These are phyloP conservation scores for Chymomyza costata DNA, from an alignment of 1,140 invertebrate genomes.

Conservation along the genomic window DNA sequence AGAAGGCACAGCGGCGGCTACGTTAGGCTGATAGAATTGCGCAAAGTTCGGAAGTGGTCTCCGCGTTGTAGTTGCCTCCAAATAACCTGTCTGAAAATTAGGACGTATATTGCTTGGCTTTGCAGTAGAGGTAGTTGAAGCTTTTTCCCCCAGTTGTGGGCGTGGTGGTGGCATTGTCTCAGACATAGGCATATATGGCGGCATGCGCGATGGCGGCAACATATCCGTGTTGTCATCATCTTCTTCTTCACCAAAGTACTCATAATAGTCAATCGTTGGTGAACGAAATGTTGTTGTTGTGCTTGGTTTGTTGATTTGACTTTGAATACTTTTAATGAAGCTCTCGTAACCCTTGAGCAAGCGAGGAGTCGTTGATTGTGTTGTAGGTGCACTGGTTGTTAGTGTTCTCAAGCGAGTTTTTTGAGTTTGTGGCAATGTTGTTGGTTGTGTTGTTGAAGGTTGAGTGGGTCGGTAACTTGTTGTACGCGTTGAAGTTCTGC, in stretches of 20 bases:
- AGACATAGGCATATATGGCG: constrained; percentile 79
- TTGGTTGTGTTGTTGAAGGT: not conserved
- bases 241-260: constrained; percentile 70
- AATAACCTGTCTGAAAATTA: constrained; percentile 49
- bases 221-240: constrained; percentile 77
- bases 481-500: not conserved
- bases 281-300: constrained; percentile 22
- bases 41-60: constrained; percentile 51
- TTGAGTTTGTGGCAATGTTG: not conserved
- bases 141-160: constrained; percentile 42
- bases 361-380: constrained; percentile 20
- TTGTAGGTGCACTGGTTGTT: constrained; percentile 14
- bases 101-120: constrained; percentile 12
- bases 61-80: constrained; percentile 61
- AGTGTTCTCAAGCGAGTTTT: constrained; percentile 11
- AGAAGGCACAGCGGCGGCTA: constrained; percentile 50
- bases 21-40: constrained; percentile 31
- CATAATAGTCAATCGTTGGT: constrained; percentile 40
- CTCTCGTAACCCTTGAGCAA: constrained; percentile 58
- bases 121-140: constrained; percentile 6
- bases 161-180: constrained; percentile 76
- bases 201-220: constrained; percentile 76
- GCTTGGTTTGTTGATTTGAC: constrained; percentile 31
- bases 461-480: constrained; percentile 7
- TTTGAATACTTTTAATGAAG: constrained; percentile 57